These are phyloP conservation scores for Sylvilagus bachmani DNA, from an alignment of 2,113 vertebrate species.

Conservation along the genomic window DNA sequence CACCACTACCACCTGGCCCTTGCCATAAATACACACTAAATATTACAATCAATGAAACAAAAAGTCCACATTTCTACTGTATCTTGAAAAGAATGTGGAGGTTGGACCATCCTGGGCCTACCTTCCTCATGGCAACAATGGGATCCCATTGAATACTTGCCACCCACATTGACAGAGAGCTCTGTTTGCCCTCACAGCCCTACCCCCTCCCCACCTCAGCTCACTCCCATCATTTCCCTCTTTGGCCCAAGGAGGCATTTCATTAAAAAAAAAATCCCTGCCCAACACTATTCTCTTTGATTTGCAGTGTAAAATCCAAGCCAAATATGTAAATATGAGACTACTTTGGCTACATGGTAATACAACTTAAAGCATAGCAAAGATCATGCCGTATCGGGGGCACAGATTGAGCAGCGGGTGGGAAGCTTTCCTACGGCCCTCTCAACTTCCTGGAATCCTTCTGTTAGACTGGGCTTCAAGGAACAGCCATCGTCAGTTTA, in stretches of 20 bases:
- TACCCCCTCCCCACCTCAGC: neutral
- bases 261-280: conserved; percentile 5
- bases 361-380: neutral
- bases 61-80: neutral
- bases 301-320: conserved; percentile 40
- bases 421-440: neutral
- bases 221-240: neutral
- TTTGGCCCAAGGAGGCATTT: neutral
- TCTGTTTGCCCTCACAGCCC: too few species aligned
- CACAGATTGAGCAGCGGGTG: neutral
- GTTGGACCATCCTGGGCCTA: neutral
- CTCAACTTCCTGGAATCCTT: neutral
- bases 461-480: neutral
- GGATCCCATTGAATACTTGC: neutral
- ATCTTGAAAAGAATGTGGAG: neutral
- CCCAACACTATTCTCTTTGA: neutral
- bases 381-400: neutral
- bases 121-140: neutral
- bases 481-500: neutral
- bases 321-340: conserved; percentile 26
- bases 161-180: neutral
- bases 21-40: neutral
- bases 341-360: neutral
- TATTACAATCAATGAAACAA: neutral
- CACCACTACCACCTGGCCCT: neutral